Percentiles rank a stretch among this genome's conserved stretches.
Conservation (phyloP, 2,113 vertebrate species). For the Pituophis catenifer region DNA sequence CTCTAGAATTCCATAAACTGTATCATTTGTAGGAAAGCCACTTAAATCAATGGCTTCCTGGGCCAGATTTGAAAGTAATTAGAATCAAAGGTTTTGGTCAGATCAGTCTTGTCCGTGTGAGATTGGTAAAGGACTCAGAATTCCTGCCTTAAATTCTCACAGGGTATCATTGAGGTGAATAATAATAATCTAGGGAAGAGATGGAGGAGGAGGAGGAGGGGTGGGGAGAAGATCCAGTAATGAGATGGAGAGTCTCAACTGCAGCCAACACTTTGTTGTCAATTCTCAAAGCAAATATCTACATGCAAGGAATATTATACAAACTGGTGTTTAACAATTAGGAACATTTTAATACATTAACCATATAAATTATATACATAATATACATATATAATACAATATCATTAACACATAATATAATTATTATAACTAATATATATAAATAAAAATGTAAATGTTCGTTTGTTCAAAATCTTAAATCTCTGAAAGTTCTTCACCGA, state of each 20-base stretch:
- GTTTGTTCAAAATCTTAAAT: no score
- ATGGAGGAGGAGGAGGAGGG: not conserved
- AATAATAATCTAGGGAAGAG: not conserved
- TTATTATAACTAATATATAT: no score
- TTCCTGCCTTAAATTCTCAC: not conserved
- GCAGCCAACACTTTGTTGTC: not conserved
- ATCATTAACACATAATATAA: no score
- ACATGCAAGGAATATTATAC: not conserved
- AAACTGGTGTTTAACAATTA: not conserved
- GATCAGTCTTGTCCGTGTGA: not conserved
- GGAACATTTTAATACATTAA: not conserved
- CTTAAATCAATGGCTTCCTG: not conserved
- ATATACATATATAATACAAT: not conserved
- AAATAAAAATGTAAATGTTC: no score
- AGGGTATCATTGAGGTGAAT: not conserved
- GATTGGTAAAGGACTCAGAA: not conserved
- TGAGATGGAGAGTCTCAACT: not conserved
- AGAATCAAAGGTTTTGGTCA: not conserved
- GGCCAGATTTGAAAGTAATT: not conserved
- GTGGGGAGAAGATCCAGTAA: not conserved
- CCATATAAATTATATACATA: not conserved
- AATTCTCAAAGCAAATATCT: not conserved
- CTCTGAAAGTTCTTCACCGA: no score
- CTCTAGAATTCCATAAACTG: not conserved
- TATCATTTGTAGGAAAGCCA: not conserved